phyloP scores from a whole-genome alignment of 1,140 invertebrate genomes.

The Drosophila bocqueti region DNA sequence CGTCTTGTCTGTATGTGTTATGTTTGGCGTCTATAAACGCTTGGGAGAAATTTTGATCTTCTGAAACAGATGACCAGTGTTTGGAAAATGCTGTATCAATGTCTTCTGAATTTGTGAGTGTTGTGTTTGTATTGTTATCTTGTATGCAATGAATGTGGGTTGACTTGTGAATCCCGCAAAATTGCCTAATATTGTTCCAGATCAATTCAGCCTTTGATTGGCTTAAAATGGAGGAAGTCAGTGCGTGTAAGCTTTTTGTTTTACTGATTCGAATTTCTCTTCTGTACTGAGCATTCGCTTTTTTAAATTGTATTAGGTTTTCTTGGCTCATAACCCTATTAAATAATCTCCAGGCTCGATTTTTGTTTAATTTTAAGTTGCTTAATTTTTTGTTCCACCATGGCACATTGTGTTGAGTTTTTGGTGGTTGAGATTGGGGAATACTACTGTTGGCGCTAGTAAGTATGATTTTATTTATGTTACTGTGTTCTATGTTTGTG shows the following conservation, averaged over 20 bases:
- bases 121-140: too few relatives aligned
- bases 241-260: background rate
- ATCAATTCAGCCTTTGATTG: too few relatives aligned
- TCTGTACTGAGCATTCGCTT: conserved; percentile 3
- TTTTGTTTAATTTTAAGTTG: background rate
- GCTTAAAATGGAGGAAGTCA: too few relatives aligned
- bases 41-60: background rate
- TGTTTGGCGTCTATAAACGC: background rate
- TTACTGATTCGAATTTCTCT: conserved; percentile 7
- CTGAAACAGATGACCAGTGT: too few relatives aligned
- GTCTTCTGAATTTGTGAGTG: too few relatives aligned
- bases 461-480: background rate
- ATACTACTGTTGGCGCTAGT: background rate
- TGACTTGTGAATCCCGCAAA: too few relatives aligned
- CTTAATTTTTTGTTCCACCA: background rate
- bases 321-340: background rate
- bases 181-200: too few relatives aligned
- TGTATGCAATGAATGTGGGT: too few relatives aligned
- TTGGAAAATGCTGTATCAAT: too few relatives aligned
- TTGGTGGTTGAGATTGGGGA: background rate
- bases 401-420: background rate
- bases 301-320: background rate
- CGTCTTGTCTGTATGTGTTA: background rate
- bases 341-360: conserved; percentile 1
- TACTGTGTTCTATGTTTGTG: conserved; percentile 1